Conservation (phyloP, 2,113 vertebrate species). For the Taxidea taxus region DNA sequence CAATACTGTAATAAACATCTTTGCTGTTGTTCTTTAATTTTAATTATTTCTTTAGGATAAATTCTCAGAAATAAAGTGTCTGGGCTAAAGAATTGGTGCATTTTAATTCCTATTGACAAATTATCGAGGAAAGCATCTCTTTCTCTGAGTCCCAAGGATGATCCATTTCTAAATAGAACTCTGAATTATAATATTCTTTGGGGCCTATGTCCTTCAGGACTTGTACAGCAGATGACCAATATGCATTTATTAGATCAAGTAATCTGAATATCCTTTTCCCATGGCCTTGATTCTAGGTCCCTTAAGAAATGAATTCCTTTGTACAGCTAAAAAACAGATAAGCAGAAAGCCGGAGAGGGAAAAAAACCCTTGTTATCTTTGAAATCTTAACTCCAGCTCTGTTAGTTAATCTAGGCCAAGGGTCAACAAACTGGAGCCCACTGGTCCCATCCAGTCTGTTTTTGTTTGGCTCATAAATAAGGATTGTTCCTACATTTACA, state of each 20-base stretch:
- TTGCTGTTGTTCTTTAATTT: background rate
- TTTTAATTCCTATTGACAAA: background rate
- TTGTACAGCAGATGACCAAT: background rate
- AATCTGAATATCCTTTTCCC: background rate
- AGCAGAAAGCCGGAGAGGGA: background rate
- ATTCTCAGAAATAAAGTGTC: slow-evolving; percentile 6
- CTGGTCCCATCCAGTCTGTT: background rate
- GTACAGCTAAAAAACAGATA: background rate
- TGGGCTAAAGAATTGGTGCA: background rate
- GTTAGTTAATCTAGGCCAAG: background rate
- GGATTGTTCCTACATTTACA: background rate
- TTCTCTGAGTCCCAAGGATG: background rate
- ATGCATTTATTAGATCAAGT: background rate
- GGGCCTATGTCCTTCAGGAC: background rate
- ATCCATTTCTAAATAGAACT: background rate
- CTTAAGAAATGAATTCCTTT: background rate
- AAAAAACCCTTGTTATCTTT: background rate
- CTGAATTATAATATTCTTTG: background rate
- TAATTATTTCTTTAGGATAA: slow-evolving; percentile 23
- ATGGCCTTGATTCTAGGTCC: background rate
- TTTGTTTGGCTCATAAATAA: background rate
- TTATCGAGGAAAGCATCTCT: background rate
- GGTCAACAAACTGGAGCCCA: background rate
- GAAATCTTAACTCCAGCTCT: background rate
- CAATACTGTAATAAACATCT: background rate